Conservation (phyloP, 2,113 vertebrate genomes). For the Oncorhynchus tshawytscha region DNA sequence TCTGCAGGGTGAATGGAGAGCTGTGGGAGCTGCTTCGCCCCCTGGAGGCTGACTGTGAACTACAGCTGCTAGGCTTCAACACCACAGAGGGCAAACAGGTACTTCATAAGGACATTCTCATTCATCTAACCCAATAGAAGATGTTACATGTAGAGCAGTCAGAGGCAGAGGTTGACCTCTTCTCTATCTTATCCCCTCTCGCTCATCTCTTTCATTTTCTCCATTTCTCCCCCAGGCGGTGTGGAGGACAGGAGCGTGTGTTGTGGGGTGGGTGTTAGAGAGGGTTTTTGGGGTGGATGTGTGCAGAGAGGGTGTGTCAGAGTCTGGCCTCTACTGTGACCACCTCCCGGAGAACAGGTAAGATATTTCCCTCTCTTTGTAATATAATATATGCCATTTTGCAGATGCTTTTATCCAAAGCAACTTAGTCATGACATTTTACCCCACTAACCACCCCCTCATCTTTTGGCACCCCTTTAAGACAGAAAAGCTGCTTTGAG, state of each 20-base stretch:
- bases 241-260: slow-evolving; percentile 82
- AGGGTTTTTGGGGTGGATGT: slow-evolving; percentile 73
- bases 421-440: background rate
- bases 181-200: background rate
- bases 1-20: slow-evolving; percentile 82
- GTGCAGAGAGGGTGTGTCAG: slow-evolving; percentile 75
- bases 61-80: slow-evolving; percentile 83
- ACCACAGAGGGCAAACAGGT: slow-evolving; percentile 80
- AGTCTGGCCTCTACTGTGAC: slow-evolving; percentile 84
- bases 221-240: slow-evolving; percentile 70
- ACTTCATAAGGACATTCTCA: slow-evolving; percentile 29
- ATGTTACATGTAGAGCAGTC: background rate
- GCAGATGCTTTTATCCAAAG: too few species aligned
- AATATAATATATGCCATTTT: background rate
- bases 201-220: background rate
- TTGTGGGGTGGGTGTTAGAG: slow-evolving; percentile 79
- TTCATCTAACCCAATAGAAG: background rate
- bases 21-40: slow-evolving; percentile 82
- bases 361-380: slow-evolving; percentile 11
- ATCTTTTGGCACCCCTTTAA: too few species aligned
- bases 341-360: slow-evolving; percentile 78
- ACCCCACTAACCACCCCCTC: too few species aligned
- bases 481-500: too few species aligned
- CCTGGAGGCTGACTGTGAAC: slow-evolving; percentile 75
- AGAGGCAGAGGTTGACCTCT: background rate